Percentiles rank a stretch among this genome's conserved stretches.
Evolutionary conservation across 2,888 invertebrate genomes (phyloP).

Genomic region (Meghimatium bilineatum): DNA sequence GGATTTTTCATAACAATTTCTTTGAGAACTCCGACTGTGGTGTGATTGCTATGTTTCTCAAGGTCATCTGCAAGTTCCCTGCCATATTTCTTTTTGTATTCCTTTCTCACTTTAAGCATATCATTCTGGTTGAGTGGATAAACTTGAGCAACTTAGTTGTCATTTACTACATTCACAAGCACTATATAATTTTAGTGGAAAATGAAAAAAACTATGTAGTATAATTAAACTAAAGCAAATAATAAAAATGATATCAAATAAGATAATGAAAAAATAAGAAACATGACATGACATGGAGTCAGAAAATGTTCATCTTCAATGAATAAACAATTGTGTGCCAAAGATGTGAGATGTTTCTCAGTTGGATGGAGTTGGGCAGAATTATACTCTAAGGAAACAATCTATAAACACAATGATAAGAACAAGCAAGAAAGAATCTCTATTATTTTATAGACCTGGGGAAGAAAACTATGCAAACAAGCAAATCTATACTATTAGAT

Average conservation of each 20-base stretch:
- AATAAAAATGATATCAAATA: not conserved
- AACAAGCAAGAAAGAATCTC: too few species aligned
- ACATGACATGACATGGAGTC: not conserved
- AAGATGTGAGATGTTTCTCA: too few species aligned
- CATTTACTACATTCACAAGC: not conserved
- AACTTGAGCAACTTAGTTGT: not conserved
- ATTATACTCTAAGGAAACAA: too few species aligned
- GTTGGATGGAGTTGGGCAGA: too few species aligned
- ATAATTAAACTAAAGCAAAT: not conserved
- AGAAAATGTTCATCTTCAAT: too few species aligned
- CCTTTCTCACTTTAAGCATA: slow-evolving; percentile 64
- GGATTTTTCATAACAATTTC: slow-evolving; percentile 62
- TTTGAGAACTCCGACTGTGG: slow-evolving; percentile 61
- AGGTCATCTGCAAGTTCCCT: slow-evolving; percentile 66
- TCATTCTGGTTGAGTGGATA: slow-evolving; percentile 60
- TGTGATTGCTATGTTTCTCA: slow-evolving; percentile 60
- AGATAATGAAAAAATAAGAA: not conserved
- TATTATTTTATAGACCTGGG: too few species aligned
- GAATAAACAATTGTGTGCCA: too few species aligned
- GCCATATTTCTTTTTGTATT: slow-evolving; percentile 69
- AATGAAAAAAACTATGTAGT: not conserved
- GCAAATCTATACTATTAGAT: too few species aligned
- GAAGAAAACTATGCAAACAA: too few species aligned
- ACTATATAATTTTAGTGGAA: not conserved
- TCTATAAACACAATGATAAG: too few species aligned